phyloP scores from a whole-genome alignment of 2,113 vertebrate genomes.

The Eudyptes chrysolophus region DNA sequence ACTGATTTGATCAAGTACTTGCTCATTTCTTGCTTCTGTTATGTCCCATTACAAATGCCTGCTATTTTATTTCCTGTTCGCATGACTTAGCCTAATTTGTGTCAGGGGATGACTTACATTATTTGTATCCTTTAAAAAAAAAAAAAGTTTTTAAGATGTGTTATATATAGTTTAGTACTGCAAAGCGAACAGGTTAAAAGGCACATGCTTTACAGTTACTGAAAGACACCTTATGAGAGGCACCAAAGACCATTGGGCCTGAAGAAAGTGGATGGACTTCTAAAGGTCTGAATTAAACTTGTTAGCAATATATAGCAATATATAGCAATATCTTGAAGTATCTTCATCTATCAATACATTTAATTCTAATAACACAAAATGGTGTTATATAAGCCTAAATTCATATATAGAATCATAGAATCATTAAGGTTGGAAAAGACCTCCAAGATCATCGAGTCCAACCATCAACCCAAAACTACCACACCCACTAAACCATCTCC shows the following conservation, averaged over 20 bases:
- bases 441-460: too few species aligned
- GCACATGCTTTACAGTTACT: background rate
- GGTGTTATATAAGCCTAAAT: background rate
- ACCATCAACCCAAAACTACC: too few species aligned
- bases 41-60: background rate
- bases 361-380: background rate
- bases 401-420: background rate
- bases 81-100: background rate
- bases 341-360: background rate
- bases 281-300: background rate
- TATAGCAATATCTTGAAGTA: background rate
- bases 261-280: background rate
- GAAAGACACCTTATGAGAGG: background rate
- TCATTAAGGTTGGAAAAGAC: too few species aligned
- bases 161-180: background rate
- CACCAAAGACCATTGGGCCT: rapidly evolving
- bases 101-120: background rate
- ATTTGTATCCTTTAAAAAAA: background rate
- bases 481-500: too few species aligned
- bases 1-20: background rate
- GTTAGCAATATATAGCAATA: background rate
- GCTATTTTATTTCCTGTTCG: background rate
- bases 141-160: background rate
- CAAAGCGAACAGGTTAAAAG: background rate
- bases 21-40: background rate